Evolutionary conservation across 2,888 invertebrate species (phyloP).

Genomic region (Ashinkailepas kermadecensis): DNA sequence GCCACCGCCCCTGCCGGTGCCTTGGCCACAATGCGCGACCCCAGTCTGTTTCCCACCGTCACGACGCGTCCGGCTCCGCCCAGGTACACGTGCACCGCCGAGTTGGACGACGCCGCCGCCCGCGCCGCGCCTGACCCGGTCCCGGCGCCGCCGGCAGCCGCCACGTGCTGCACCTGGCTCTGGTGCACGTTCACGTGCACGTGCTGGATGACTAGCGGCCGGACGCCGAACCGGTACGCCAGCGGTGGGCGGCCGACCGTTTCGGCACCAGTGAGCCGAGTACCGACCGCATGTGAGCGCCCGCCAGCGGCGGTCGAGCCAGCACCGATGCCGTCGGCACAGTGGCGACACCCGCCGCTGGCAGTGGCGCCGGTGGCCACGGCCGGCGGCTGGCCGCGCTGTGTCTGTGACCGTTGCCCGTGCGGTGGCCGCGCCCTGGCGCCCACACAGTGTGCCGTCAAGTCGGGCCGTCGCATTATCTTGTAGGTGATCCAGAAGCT

Average conservation of each 20-base stretch:
- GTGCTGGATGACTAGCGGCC: neutral
- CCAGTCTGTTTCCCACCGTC: neutral
- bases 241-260: no score
- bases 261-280: neutral
- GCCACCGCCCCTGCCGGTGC: neutral
- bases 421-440: neutral
- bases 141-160: neutral
- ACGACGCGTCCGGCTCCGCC: neutral
- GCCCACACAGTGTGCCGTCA: neutral
- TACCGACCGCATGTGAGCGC: neutral
- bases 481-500: neutral
- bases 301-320: neutral
- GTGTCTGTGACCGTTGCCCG: neutral
- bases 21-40: neutral
- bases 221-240: neutral
- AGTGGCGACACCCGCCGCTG: neutral
- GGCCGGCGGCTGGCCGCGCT: neutral
- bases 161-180: neutral
- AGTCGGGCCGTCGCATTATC: neutral
- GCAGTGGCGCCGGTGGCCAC: neutral
- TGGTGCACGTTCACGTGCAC: slow-evolving; percentile 5
- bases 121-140: neutral
- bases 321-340: neutral
- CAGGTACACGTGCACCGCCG: neutral
- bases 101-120: neutral